Percentiles rank a stretch among this genome's conserved stretches.
phyloP scores from a whole-genome alignment of 2,888 invertebrate species.

The Thalpophila matura region DNA sequence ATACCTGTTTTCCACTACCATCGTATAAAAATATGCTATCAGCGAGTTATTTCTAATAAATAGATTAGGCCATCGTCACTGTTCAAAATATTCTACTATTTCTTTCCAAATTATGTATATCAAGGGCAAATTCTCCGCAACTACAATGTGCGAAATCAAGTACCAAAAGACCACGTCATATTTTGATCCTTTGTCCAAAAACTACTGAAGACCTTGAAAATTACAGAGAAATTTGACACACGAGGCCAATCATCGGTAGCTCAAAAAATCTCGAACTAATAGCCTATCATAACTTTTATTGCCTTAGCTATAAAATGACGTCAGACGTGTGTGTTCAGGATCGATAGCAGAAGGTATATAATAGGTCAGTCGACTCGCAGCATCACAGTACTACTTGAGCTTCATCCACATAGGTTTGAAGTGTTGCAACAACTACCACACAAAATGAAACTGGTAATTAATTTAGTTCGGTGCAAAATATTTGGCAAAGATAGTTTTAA shows the following conservation, averaged over 20 bases:
- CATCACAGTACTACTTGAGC: constrained; percentile 73
- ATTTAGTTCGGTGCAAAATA: constrained; percentile 43
- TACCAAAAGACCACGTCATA: too few species aligned
- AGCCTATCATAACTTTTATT: constrained; percentile 76
- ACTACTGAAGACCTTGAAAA: constrained; percentile 72
- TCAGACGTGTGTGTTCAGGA: constrained; percentile 81
- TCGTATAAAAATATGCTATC: too few species aligned
- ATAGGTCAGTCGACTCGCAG: constrained; percentile 75
- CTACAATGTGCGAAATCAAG: too few species aligned
- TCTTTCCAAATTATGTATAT: too few species aligned
- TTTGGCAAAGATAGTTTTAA: background rate
- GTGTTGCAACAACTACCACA: constrained; percentile 49
- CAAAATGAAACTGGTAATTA: constrained; percentile 87
- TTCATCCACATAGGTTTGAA: constrained; percentile 63
- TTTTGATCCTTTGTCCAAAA: constrained; percentile 45
- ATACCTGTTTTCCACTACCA: too few species aligned
- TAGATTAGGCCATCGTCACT: too few species aligned
- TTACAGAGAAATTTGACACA: constrained; percentile 74
- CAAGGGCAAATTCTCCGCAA: too few species aligned
- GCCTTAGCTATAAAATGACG: constrained; percentile 78
- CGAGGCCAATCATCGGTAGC: constrained; percentile 78
- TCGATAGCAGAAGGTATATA: constrained; percentile 83
- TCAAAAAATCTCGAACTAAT: constrained; percentile 75
- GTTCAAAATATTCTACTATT: too few species aligned
- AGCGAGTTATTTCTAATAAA: too few species aligned